Evolutionary conservation across 1,140 invertebrate genomes (phyloP).

Genomic region (Megathymus violae): DNA sequence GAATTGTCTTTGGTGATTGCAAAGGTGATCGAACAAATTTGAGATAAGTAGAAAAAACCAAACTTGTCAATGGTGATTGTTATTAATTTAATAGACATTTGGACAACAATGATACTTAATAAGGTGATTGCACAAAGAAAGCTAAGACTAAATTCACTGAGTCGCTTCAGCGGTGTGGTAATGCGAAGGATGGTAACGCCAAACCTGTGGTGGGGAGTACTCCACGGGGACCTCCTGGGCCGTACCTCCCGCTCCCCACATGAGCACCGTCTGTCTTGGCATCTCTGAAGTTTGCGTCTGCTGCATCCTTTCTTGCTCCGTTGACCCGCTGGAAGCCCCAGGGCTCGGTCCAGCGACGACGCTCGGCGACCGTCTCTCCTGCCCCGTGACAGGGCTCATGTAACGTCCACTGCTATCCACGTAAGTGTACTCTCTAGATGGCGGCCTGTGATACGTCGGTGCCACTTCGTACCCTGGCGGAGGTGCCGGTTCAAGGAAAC

Average conservation of each 20-base stretch:
- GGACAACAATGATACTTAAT: slow-evolving; percentile 26
- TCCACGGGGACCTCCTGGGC: slow-evolving; percentile 72
- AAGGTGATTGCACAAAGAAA: slow-evolving; percentile 41
- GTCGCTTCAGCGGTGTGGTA: slow-evolving; percentile 80
- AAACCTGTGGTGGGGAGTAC: slow-evolving; percentile 78
- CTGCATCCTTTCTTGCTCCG: slow-evolving; percentile 67
- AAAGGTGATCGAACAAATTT: slow-evolving; percentile 7
- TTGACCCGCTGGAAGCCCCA: slow-evolving; percentile 66
- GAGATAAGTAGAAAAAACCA: neutral
- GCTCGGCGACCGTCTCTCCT: slow-evolving; percentile 82
- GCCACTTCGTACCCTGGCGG: slow-evolving; percentile 79
- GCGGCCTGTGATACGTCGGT: slow-evolving; percentile 71
- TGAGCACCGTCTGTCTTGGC: slow-evolving; percentile 92
- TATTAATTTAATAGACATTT: slow-evolving; percentile 3
- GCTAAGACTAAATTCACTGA: slow-evolving; percentile 60
- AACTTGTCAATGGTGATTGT: slow-evolving; percentile 1
- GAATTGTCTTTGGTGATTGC: slow-evolving; percentile 22
- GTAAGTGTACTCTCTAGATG: slow-evolving; percentile 83
- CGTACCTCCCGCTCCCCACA: slow-evolving; percentile 89
- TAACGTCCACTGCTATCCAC: slow-evolving; percentile 76
- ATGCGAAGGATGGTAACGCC: slow-evolving; percentile 76
- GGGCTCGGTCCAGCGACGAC: slow-evolving; percentile 77
- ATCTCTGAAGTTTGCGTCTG: slow-evolving; percentile 84
- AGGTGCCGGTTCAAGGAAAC: slow-evolving; percentile 89
- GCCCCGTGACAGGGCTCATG: slow-evolving; percentile 70